phyloP scores from a whole-genome alignment of 92 coral and sea anemone genomes.

The Meandrina meandrites region DNA sequence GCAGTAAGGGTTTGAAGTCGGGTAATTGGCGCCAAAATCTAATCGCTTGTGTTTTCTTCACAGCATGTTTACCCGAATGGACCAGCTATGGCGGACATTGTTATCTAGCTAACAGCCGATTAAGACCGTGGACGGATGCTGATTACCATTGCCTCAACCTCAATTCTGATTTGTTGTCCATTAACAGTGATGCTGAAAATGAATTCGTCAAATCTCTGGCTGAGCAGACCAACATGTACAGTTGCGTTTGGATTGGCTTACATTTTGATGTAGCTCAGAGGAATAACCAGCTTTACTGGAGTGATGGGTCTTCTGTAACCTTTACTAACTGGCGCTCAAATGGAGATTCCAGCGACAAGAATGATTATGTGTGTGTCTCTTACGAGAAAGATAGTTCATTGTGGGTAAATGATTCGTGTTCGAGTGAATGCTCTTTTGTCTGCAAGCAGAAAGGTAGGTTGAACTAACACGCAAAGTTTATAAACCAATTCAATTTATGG shows the following conservation, averaged over 20 bases:
- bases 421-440: not conserved
- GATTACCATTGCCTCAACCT: not conserved
- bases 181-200: slow-evolving; percentile 1
- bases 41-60: not conserved
- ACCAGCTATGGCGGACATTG: slow-evolving; percentile 10
- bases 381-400: not conserved
- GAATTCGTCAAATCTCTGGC: not conserved
- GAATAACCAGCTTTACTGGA: not conserved
- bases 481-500: not conserved
- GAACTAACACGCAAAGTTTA: not conserved
- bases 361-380: not conserved
- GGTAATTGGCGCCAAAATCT: not conserved
- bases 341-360: too few relatives aligned
- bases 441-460: slow-evolving; percentile 40
- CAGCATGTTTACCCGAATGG: slow-evolving; percentile 35
- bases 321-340: not conserved
- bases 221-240: not conserved
- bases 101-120: not conserved
- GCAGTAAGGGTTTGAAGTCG: too few relatives aligned
- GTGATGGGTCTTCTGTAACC: slow-evolving; percentile 4
- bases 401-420: slow-evolving; percentile 16
- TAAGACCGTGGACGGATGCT: slow-evolving; percentile 1
- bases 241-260: slow-evolving; percentile 23
- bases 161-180: slow-evolving; percentile 19
- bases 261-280: not conserved